Base-by-base conservation (phyloP, 53 echinoderm and acorn worm genomes). In the Actinopyga echinites region DNA sequence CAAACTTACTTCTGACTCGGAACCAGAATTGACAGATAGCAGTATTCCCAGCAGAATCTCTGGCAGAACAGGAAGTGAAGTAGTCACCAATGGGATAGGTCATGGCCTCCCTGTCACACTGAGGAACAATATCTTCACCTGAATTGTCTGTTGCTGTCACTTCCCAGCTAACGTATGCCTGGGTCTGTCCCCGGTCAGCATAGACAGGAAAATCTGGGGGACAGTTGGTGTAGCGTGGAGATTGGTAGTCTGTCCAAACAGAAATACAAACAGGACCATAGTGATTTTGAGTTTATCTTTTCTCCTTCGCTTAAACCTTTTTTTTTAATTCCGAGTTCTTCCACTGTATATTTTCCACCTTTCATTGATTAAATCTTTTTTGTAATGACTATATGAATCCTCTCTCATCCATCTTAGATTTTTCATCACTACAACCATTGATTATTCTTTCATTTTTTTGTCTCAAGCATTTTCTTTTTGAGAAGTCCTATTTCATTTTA, bases 61-160 rank as follows among this genome's bases (percentile, higher is more conserved):
- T 59, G 12, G 80, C 80, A 57, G 80, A 61, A 44, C 80, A 80
- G 20, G 61, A 37, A n/a, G 62, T 80, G 34, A 80, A 60, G 33
- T 80, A 80, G 10, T 80, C 60, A 12, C 35, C 80, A 38, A 80
- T 37, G 5, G 80, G 80, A 24, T 33, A 80, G 21, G 62, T 80
- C 60, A 37, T 62, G 4, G 59, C 10, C 24, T 60, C 80, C 12
- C 80, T 23, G 62, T 80, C 62, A 45, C 80, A 80, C 24, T 35
- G 32, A 42, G 44, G 36, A n/a, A 29, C 34, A 42, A 62, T 59
- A 4, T 38, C 61, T 35, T 61, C 60, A 12, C 37, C 61, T 22
- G 80, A 80, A 24, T 95, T 95, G 33, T 95, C 95, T 28, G 11
- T 49, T 8, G 93, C 95, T 15, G 28, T 43, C 19, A 93, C 91